These are phyloP conservation scores for Grapholita molesta DNA, from an alignment of 1,140 invertebrate genomes.

Conservation along the genomic window DNA sequence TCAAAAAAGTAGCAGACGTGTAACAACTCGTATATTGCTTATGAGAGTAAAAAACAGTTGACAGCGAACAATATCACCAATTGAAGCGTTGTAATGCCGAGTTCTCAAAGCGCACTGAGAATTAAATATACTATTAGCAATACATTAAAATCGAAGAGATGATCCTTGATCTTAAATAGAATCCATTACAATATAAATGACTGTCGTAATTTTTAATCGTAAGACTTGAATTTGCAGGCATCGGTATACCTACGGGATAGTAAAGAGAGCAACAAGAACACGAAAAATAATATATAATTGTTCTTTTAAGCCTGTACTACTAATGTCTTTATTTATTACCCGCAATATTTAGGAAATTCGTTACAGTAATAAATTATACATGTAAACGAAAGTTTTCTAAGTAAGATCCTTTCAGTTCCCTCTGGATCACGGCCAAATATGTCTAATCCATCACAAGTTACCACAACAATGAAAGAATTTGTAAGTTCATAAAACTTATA, in stretches of 20 bases:
- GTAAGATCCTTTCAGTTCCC: conserved; percentile 2
- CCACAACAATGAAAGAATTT: conserved; percentile 4
- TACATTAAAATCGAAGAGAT: conserved; percentile 46
- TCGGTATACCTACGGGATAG: conserved; percentile 36
- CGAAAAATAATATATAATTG: too few species aligned
- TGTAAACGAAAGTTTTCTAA: conserved; percentile 13
- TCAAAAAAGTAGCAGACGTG: conserved; percentile 20
- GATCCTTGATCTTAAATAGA: conserved; percentile 54
- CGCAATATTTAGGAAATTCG: not conserved
- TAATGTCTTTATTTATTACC: not conserved
- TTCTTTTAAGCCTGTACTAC: too few species aligned
- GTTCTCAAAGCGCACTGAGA: conserved; percentile 33
- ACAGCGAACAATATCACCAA: conserved; percentile 38
- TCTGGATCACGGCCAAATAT: conserved; percentile 2
- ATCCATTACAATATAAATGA: conserved; percentile 60
- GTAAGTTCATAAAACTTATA: not conserved
- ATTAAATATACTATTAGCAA: conserved; percentile 38
- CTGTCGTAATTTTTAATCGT: conserved; percentile 59
- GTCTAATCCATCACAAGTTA: conserved; percentile 7
- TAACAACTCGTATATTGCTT: conserved; percentile 6
- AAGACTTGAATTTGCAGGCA: conserved; percentile 37
- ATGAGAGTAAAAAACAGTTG: conserved; percentile 19
- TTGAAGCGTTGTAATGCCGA: conserved; percentile 29
- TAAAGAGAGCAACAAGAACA: conserved; percentile 3
- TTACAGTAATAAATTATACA: conserved; percentile 8